phyloP scores from a whole-genome alignment of 2,797 vertebrate genomes.

The Vireo griseus region DNA sequence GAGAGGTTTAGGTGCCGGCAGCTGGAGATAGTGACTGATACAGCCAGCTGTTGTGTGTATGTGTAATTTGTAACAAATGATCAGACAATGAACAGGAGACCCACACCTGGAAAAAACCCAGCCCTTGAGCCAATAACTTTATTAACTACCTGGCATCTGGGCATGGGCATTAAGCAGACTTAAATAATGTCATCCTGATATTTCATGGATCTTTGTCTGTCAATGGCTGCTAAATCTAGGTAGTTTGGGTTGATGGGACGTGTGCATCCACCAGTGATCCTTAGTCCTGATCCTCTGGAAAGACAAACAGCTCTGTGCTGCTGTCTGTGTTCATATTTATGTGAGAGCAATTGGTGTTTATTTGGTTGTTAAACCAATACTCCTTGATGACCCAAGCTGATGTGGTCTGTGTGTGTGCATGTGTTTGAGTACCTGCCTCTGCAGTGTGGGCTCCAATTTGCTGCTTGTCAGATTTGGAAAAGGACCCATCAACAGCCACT shows the following conservation, averaged over 20 bases:
- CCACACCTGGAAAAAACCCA: background rate
- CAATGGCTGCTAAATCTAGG: background rate
- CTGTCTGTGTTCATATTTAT: background rate
- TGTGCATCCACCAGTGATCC: background rate
- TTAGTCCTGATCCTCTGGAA: rapidly evolving
- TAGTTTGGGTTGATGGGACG: background rate
- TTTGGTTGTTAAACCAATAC: background rate
- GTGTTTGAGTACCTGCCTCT: background rate
- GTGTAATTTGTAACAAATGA: background rate
- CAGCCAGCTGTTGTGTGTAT: background rate
- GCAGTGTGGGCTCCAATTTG: background rate
- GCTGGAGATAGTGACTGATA: background rate
- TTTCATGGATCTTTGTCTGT: background rate
- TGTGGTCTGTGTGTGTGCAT: no score
- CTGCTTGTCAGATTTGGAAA: background rate
- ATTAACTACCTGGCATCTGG: background rate
- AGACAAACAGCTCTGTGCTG: rapidly evolving
- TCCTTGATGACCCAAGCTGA: background rate
- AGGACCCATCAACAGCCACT: background rate
- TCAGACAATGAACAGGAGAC: background rate
- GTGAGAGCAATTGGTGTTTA: background rate
- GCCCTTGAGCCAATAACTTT: background rate
- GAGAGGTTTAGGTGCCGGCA: background rate
- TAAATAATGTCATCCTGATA: background rate
- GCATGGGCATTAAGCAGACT: background rate